These are phyloP conservation scores for Andricus quercusramuli DNA, from an alignment of 2,888 invertebrate genomes.

Conservation along the genomic window DNA sequence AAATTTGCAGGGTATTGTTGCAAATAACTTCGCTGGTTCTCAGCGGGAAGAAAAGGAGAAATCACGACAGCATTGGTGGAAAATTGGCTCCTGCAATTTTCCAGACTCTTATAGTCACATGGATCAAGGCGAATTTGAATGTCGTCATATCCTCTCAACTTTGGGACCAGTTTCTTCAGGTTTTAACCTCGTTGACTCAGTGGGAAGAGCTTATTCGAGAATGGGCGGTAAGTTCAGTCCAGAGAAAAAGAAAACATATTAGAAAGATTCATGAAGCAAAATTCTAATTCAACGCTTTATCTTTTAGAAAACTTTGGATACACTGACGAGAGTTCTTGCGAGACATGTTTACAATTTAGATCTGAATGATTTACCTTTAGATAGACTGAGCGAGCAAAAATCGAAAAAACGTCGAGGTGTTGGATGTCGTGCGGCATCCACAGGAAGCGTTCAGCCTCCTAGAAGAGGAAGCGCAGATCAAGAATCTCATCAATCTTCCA, in stretches of 20 bases:
- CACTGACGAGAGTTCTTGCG: conserved; percentile 95
- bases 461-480: conserved; percentile 74
- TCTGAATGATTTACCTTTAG: conserved; percentile 90
- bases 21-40: conserved; percentile 95
- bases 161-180: conserved; percentile 95
- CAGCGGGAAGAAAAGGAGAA: conserved; percentile 88
- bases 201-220: conserved; percentile 97
- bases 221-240: conserved; percentile 89
- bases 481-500: conserved; percentile 68
- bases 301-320: conserved; percentile 95
- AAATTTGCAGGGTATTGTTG: conserved; percentile 83
- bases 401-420: conserved; percentile 83
- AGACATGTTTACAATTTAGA: conserved; percentile 97
- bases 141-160: conserved; percentile 92
- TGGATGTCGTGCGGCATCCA: conserved; percentile 74
- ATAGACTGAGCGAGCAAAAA: conserved; percentile 89
- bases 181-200: conserved; percentile 92
- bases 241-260: conserved; percentile 15
- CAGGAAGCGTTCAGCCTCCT: conserved; percentile 75
- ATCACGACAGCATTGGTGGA: conserved; percentile 84
- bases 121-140: conserved; percentile 98
- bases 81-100: conserved; percentile 92
- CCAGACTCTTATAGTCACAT: conserved; percentile 97
- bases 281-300: conserved; percentile 15
- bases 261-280: not conserved